These are phyloP conservation scores for Caenorhabditis sp. DNA, from an alignment of 2,888 invertebrate species.

Conservation along the genomic window DNA sequence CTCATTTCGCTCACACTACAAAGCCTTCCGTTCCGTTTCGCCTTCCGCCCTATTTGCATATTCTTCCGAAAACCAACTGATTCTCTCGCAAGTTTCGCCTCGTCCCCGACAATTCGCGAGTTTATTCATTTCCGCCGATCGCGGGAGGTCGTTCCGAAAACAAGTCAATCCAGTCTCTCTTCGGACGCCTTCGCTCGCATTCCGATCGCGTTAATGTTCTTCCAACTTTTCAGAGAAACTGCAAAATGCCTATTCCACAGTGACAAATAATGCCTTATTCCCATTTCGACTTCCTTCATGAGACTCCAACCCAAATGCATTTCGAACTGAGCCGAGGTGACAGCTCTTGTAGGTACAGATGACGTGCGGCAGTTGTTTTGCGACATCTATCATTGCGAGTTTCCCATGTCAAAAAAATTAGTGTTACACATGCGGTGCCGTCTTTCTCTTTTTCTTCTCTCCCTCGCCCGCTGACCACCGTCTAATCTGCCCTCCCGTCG, in stretches of 20 bases:
- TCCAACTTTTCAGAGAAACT: background rate
- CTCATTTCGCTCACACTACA: background rate
- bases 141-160: conserved; percentile 23
- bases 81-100: conserved; percentile 13
- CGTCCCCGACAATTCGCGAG: conserved; percentile 23
- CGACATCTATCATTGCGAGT: conserved; percentile 38
- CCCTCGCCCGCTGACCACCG: conserved; percentile 27
- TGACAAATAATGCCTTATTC: too few species aligned
- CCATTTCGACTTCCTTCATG: background rate
- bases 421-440: conserved; percentile 16
- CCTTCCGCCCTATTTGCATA: conserved; percentile 19
- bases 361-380: conserved; percentile 44
- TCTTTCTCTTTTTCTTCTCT: conserved; percentile 10
- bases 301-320: too few species aligned
- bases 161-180: conserved; percentile 2
- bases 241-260: too few species aligned
- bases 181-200: background rate
- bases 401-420: conserved; percentile 46
- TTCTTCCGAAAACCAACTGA: conserved; percentile 17
- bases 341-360: background rate
- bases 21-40: too few species aligned
- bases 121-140: conserved; percentile 26
- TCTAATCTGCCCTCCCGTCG: conserved; percentile 23
- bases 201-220: background rate
- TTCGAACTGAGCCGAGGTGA: background rate